phyloP scores from a whole-genome alignment of 2,888 invertebrate genomes.

The Tinea trinotella region DNA sequence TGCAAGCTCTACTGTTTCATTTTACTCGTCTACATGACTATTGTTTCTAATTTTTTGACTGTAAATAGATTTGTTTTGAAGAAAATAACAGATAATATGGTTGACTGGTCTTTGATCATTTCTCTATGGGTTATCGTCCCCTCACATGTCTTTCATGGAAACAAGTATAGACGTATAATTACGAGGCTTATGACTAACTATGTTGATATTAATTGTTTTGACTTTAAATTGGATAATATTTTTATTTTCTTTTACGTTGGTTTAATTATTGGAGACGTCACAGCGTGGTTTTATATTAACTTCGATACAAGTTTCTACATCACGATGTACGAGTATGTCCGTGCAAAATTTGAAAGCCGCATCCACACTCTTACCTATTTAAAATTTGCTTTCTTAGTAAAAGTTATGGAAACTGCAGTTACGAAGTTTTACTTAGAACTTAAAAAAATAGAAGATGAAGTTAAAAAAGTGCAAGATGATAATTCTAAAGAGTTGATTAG shows the following conservation, averaged over 20 bases:
- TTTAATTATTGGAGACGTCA: not conserved
- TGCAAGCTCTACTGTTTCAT: not conserved
- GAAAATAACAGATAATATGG: not conserved
- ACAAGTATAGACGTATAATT: not conserved
- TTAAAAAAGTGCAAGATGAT: not conserved
- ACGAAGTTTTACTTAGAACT: not conserved
- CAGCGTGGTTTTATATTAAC: not conserved
- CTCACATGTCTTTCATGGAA: not conserved
- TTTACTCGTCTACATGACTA: not conserved
- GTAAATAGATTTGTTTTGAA: not conserved
- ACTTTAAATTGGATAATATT: not conserved
- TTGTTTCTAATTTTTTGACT: not conserved
- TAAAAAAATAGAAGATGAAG: not conserved
- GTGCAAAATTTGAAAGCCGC: constrained; percentile 5
- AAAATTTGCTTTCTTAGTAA: not conserved
- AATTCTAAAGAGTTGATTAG: not conserved
- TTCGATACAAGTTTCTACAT: not conserved
- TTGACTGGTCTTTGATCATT: not conserved
- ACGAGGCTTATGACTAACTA: not conserved
- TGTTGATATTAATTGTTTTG: not conserved
- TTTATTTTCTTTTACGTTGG: not conserved
- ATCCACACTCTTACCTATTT: constrained; percentile 7
- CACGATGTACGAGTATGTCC: constrained; percentile 1
- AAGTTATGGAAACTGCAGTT: not conserved
- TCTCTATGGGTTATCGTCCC: constrained; percentile 7